Evolutionary conservation across 1,140 invertebrate genomes (phyloP).

Genomic region (Asobara japonica): DNA sequence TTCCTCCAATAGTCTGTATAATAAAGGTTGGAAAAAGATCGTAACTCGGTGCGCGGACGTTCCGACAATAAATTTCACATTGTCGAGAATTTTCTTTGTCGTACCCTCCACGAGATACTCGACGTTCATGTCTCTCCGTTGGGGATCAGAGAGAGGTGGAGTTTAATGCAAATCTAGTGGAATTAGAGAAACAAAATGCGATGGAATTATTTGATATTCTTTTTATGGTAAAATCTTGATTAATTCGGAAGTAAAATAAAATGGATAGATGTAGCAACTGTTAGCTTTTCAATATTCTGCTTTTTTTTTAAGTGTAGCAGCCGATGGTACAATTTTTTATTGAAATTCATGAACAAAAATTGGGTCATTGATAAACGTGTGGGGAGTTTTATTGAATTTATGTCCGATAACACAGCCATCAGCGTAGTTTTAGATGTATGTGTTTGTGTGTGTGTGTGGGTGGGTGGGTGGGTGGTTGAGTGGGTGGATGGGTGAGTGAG

Average conservation of each 20-base stretch:
- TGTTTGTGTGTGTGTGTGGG: too few species aligned
- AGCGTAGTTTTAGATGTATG: too few species aligned
- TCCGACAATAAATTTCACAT: conserved; percentile 12
- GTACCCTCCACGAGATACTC: neutral
- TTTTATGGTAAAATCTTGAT: neutral
- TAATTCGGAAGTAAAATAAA: neutral
- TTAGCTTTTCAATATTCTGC: too few species aligned
- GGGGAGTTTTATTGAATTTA: too few species aligned
- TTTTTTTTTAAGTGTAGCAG: too few species aligned
- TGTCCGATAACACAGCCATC: too few species aligned
- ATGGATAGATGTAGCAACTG: neutral
- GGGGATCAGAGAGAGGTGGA: conserved; percentile 5
- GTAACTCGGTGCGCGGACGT: conserved; percentile 4
- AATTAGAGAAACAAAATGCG: conserved; percentile 4
- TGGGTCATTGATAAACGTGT: too few species aligned
- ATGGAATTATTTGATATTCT: neutral
- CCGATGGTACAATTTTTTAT: too few species aligned
- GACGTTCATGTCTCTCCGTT: neutral
- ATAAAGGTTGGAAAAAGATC: conserved; percentile 13
- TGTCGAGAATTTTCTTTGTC: conserved; percentile 13
- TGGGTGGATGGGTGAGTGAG: too few species aligned
- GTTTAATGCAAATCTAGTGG: neutral
- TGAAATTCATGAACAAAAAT: too few species aligned
- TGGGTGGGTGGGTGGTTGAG: too few species aligned
- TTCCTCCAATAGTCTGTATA: neutral